Conservation (phyloP, 1,140 invertebrate genomes). For the Anoplolepis gracilipes region DNA sequence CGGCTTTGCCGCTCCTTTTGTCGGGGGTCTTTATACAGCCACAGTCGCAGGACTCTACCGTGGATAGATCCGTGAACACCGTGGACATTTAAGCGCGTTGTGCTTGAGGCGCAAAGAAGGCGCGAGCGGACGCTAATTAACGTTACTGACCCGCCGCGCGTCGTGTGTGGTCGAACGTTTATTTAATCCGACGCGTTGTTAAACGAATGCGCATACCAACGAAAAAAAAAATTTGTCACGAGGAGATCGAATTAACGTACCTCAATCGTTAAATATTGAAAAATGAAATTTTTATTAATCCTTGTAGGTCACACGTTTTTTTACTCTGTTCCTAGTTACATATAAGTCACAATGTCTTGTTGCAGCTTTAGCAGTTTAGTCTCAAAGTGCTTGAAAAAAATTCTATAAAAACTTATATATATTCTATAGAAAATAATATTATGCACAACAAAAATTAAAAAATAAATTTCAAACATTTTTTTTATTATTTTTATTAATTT, state of each 20-base stretch:
- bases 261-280: not conserved
- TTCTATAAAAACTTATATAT: too few relatives aligned
- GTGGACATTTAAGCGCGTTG: conserved; percentile 65
- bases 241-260: not conserved
- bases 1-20: conserved; percentile 60
- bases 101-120: conserved; percentile 61
- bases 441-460: too few relatives aligned
- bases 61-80: conserved; percentile 72
- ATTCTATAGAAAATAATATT: too few relatives aligned
- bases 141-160: conserved; percentile 72
- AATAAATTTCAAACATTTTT: too few relatives aligned
- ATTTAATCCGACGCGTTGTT: not conserved
- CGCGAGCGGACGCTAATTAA: conserved; percentile 81
- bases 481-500: too few relatives aligned
- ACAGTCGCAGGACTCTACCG: conserved; percentile 29
- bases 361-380: too few relatives aligned
- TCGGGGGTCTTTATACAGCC: conserved; percentile 25
- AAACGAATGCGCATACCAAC: conserved; percentile 11
- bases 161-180: conserved; percentile 75
- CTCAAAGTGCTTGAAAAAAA: too few relatives aligned
- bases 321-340: too few relatives aligned
- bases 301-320: too few relatives aligned
- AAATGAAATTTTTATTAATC: not conserved
- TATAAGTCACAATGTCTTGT: too few relatives aligned
- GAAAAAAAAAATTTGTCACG: not conserved